A percentile compares a stretch with the other conserved stretches of the same genome.
Conservation (phyloP, 2,888 invertebrate genomes). For the Empis stercorea region DNA sequence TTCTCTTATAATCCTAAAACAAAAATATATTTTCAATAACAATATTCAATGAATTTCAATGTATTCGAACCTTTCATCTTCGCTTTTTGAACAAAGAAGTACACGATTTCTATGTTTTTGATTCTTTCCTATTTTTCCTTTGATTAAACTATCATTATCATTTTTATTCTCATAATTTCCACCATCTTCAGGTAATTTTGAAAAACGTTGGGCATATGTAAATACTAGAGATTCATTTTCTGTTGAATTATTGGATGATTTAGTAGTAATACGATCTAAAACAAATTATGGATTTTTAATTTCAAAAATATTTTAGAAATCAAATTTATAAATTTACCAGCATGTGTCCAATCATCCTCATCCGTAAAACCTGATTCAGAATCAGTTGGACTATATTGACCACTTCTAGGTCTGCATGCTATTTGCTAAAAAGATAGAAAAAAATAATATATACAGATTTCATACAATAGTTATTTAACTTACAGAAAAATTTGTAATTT, state of each 20-base stretch:
- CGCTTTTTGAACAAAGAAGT: conserved; percentile 25
- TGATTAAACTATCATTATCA: conserved; percentile 8
- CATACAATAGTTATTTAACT: too few relatives aligned
- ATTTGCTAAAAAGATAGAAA: too few relatives aligned
- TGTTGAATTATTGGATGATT: conserved; percentile 44
- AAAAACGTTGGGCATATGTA: conserved; percentile 45
- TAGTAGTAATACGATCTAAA: conserved; percentile 36
- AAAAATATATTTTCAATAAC: background rate
- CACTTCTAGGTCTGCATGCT: conserved; percentile 19
- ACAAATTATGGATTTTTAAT: conserved; percentile 2
- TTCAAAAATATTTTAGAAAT: conserved; percentile 7
- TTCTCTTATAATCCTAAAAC: conserved; percentile 26
- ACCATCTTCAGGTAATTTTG: conserved; percentile 36
- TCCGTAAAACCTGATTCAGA: conserved; percentile 58
- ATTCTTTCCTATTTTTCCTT: conserved; percentile 24
- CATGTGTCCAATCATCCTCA: conserved; percentile 43
- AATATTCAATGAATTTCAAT: background rate
- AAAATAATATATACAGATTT: too few relatives aligned
- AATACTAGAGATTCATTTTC: conserved; percentile 43
- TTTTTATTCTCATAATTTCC: conserved; percentile 8
- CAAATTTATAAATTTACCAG: conserved; percentile 1
- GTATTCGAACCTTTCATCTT: conserved; percentile 34
- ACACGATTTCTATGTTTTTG: conserved; percentile 47
- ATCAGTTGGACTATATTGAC: conserved; percentile 47
- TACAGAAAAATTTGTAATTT: conserved; percentile 29